Evolutionary conservation across 2,888 invertebrate genomes (phyloP).

Genomic region (Tipula helvola): DNA sequence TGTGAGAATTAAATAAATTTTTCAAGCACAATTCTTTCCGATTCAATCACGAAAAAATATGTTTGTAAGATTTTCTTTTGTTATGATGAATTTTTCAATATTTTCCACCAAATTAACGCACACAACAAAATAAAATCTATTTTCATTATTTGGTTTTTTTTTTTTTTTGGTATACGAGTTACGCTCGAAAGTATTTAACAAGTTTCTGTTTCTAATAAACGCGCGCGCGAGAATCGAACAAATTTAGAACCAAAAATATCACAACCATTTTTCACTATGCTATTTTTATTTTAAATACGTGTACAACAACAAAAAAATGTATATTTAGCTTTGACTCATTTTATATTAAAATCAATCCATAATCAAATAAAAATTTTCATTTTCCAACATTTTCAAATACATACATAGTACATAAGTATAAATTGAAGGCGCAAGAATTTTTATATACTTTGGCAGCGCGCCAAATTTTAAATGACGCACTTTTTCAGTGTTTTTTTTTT

Average conservation of each 20-base stretch:
- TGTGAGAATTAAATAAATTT: neutral
- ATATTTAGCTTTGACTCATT: neutral
- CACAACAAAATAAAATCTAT: neutral
- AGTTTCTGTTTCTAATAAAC: neutral
- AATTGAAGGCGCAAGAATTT: neutral
- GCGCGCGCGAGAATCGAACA: neutral
- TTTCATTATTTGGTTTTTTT: neutral
- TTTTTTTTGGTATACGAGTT: neutral
- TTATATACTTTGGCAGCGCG: neutral
- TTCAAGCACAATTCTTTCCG: neutral
- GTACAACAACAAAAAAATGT: neutral
- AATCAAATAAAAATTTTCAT: neutral
- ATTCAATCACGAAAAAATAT: neutral
- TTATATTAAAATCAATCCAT: neutral
- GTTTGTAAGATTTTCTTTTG: neutral
- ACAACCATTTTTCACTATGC: neutral
- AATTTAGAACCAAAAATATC: neutral
- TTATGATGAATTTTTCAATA: neutral
- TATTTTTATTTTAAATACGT: neutral
- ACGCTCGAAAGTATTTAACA: neutral
- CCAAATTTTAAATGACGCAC: slow-evolving; percentile 4
- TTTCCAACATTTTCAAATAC: neutral
- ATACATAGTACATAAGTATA: neutral
- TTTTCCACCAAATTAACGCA: neutral
- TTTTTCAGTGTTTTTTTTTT: neutral